Conservation (phyloP, 2,888 invertebrate species). For the Drosophila differens region DNA sequence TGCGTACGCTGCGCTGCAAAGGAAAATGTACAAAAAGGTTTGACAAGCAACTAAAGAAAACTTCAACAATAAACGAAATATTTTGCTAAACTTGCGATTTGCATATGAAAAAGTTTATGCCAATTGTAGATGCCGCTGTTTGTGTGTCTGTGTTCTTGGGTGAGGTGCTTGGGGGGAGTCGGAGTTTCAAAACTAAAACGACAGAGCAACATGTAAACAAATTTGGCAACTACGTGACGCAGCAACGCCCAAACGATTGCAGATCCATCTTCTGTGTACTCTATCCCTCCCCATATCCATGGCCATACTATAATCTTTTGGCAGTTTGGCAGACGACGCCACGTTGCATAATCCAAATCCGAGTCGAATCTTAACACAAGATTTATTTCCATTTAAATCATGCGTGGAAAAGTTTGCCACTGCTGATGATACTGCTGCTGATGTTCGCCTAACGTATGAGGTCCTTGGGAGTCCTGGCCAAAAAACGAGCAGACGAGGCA, state of each 20-base stretch:
- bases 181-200: slow-evolving; percentile 52
- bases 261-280: slow-evolving; percentile 11
- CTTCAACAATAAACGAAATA: slow-evolving; percentile 82
- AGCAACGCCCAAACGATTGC: slow-evolving; percentile 39
- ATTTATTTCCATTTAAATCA: slow-evolving; percentile 81
- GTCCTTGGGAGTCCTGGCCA: slow-evolving; percentile 11
- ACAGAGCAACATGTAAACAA: slow-evolving; percentile 78
- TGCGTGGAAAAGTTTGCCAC: slow-evolving; percentile 72
- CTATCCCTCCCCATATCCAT: not conserved
- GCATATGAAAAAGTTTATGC: slow-evolving; percentile 82
- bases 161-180: slow-evolving; percentile 1
- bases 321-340: slow-evolving; percentile 39
- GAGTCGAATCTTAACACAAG: slow-evolving; percentile 77
- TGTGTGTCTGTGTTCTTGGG: slow-evolving; percentile 10
- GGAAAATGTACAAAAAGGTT: slow-evolving; percentile 52
- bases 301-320: slow-evolving; percentile 6
- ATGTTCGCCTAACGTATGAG: slow-evolving; percentile 28
- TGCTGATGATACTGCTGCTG: slow-evolving; percentile 19
- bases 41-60: slow-evolving; percentile 73
- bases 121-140: slow-evolving; percentile 61
- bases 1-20: slow-evolving; percentile 4
- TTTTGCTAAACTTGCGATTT: slow-evolving; percentile 83
- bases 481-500: not conserved
- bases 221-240: slow-evolving; percentile 80
- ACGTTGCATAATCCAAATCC: slow-evolving; percentile 77